These are phyloP conservation scores for Polypedilum pembai DNA, from an alignment of 1,140 invertebrate genomes.

Conservation along the genomic window DNA sequence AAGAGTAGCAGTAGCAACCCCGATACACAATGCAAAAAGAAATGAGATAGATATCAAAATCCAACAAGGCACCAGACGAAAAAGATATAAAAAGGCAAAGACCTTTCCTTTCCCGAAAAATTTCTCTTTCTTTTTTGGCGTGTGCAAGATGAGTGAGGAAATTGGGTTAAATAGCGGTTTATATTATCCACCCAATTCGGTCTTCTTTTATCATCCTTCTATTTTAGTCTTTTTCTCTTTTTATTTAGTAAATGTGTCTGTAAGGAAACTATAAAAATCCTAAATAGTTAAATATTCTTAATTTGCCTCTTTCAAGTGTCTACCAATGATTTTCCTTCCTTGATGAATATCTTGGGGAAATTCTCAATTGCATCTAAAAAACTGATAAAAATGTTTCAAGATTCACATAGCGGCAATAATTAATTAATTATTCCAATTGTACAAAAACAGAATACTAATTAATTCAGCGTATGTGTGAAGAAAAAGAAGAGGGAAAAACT, in stretches of 20 bases:
- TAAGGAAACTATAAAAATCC: neutral
- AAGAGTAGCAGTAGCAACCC: neutral
- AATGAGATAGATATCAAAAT: slow-evolving; percentile 19
- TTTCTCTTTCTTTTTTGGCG: neutral
- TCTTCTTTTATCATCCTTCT: neutral
- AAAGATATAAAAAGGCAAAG: slow-evolving; percentile 11
- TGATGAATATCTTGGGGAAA: neutral
- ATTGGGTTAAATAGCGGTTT: slow-evolving; percentile 17
- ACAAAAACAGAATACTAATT: too few species aligned
- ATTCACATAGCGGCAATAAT: too few species aligned
- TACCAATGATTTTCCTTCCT: neutral
- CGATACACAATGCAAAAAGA: slow-evolving; percentile 5
- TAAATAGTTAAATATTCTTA: neutral
- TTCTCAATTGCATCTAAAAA: too few species aligned
- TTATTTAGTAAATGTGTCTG: neutral
- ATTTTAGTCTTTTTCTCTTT: neutral
- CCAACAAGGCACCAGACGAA: neutral
- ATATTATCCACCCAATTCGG: neutral
- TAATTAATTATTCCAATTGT: too few species aligned
- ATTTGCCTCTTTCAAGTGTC: neutral
- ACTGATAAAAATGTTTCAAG: too few species aligned
- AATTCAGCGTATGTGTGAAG: too few species aligned
- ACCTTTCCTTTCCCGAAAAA: slow-evolving; percentile 11
- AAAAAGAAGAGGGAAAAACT: too few species aligned
- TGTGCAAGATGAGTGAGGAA: slow-evolving; percentile 4